A percentile compares a stretch with the other conserved stretches of the same genome.
phyloP scores from a whole-genome alignment of 2,888 invertebrate genomes.

The Diarsia brunnea region DNA sequence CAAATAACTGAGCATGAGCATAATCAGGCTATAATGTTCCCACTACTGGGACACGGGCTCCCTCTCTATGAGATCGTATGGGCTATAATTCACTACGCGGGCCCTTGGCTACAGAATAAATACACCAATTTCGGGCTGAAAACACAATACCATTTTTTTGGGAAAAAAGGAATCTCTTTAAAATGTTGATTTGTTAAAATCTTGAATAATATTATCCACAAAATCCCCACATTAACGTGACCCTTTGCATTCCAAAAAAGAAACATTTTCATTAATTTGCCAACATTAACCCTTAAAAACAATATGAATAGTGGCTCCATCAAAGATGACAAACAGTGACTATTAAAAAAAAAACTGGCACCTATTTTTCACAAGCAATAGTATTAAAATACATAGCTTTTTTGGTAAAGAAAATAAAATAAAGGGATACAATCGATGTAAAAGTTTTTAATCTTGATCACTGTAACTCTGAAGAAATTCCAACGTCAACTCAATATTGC shows the following conservation, averaged over 20 bases:
- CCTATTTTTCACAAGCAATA: slow-evolving; percentile 4
- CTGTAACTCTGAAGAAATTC: slow-evolving; percentile 10
- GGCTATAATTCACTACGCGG: too few relatives aligned
- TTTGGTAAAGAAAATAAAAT: not conserved
- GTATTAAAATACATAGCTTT: not conserved
- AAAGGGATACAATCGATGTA: not conserved
- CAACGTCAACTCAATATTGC: slow-evolving; percentile 5
- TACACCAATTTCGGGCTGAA: too few relatives aligned
- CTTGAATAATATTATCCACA: not conserved
- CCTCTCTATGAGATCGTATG: too few relatives aligned
- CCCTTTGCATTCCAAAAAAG: not conserved
- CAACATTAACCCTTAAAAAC: slow-evolving; percentile 67
- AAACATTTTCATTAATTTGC: slow-evolving; percentile 60
- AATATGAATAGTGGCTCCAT: slow-evolving; percentile 65
- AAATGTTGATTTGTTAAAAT: not conserved
- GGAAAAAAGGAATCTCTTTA: too few relatives aligned
- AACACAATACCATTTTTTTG: too few relatives aligned
- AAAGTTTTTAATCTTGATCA: slow-evolving; percentile 4
- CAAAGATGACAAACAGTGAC: slow-evolving; percentile 64
- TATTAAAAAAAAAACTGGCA: slow-evolving; percentile 36
- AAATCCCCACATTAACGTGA: not conserved
- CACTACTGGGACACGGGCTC: too few relatives aligned
- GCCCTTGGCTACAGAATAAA: too few relatives aligned
- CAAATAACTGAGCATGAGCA: too few relatives aligned
- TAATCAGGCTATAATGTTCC: too few relatives aligned